Evolutionary conservation across 2,797 vertebrate species (phyloP).

Genomic region (Sphenodon punctatus): DNA sequence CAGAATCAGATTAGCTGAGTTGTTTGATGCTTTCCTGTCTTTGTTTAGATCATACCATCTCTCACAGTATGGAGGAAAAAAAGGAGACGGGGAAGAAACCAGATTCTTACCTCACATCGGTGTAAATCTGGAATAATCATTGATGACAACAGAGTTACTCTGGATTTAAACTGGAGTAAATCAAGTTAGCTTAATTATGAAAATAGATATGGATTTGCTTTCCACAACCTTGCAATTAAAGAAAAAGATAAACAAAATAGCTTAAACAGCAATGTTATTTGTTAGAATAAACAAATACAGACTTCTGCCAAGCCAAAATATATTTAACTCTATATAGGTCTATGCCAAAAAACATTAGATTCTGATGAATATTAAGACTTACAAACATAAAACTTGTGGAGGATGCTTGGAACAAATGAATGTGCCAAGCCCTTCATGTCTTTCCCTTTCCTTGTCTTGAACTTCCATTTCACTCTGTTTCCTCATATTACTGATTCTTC

Average conservation of each 20-base stretch:
- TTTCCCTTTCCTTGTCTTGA: not conserved
- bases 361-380: not conserved
- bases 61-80: not conserved
- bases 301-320: too few relatives aligned
- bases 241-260: too few relatives aligned
- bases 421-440: not conserved
- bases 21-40: not conserved
- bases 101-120: not conserved
- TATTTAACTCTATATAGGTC: fast-evolving
- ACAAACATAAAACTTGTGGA: not conserved
- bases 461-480: not conserved
- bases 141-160: not conserved
- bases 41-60: not conserved
- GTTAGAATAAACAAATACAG: too few relatives aligned
- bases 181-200: not conserved
- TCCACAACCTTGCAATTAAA: too few relatives aligned
- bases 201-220: not conserved
- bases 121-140: not conserved
- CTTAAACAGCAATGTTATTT: too few relatives aligned
- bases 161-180: not conserved
- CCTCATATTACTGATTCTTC: not conserved
- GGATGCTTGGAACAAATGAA: not conserved
- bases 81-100: not conserved
- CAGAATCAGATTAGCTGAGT: not conserved
- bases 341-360: not conserved